These are phyloP conservation scores for Tapera naevia DNA, from an alignment of 2,797 vertebrate species.

Conservation along the genomic window DNA sequence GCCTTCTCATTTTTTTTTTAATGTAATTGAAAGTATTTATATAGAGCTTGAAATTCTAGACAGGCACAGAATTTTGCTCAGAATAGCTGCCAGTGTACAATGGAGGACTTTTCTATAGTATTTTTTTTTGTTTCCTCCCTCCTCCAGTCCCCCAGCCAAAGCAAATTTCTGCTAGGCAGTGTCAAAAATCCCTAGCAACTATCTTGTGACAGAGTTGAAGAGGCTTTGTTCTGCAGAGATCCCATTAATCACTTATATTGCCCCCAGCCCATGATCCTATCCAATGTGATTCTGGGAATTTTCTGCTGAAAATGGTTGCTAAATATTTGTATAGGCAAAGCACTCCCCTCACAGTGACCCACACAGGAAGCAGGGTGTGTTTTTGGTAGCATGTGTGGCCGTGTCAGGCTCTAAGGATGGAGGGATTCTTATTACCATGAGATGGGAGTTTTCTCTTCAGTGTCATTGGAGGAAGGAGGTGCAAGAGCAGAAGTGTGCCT, in stretches of 20 bases:
- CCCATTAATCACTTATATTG: constrained; percentile 37
- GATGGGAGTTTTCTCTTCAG: neutral
- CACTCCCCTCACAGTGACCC: neutral
- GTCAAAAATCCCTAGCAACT: constrained; percentile 64
- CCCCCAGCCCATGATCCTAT: neutral
- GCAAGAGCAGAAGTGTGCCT: neutral
- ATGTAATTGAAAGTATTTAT: constrained; percentile 32
- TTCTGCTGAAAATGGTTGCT: neutral
- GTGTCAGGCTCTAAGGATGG: neutral
- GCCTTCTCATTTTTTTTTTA: neutral
- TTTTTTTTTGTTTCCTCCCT: constrained; percentile 38
- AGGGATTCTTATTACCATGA: neutral
- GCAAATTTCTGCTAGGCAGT: constrained; percentile 37
- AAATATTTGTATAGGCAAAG: constrained; percentile 13
- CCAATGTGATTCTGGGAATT: constrained; percentile 29
- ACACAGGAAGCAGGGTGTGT: neutral
- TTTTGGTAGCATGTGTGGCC: neutral
- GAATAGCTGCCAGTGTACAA: constrained; percentile 36
- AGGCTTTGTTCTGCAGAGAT: constrained; percentile 47
- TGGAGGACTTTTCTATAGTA: constrained; percentile 5
- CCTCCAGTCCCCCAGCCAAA: constrained; percentile 21
- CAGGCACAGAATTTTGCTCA: constrained; percentile 24
- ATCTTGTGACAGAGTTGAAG: constrained; percentile 52
- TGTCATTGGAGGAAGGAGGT: neutral
- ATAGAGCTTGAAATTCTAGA: constrained; percentile 41